Conservation (phyloP, 2,888 invertebrate species). For the Zaprionus lineosus region DNA sequence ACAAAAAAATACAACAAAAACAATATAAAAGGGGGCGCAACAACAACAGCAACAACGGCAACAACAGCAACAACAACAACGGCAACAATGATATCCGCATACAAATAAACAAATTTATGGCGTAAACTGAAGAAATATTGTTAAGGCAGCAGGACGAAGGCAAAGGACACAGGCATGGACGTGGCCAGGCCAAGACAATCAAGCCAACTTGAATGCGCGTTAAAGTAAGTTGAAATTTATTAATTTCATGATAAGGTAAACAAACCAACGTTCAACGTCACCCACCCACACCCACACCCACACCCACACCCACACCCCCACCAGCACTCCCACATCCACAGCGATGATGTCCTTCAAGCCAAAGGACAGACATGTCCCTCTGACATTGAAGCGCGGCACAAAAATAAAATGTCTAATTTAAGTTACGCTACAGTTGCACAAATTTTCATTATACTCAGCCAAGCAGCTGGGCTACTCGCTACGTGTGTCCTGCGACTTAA, state of each 20-base stretch:
- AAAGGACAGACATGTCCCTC: constrained; percentile 27
- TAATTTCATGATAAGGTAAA: constrained; percentile 77
- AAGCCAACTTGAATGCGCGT: constrained; percentile 56
- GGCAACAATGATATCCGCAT: constrained; percentile 38
- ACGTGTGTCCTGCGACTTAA: constrained; percentile 31
- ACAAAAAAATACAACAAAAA: constrained; percentile 32
- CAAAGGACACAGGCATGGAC: not conserved
- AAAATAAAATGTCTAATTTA: constrained; percentile 70
- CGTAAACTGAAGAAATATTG: constrained; percentile 75
- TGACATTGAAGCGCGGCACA: constrained; percentile 37
- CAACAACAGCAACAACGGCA: constrained; percentile 10
- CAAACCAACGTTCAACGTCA: no score
- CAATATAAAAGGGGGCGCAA: no score
- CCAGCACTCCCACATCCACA: no score
- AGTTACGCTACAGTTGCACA: constrained; percentile 61
- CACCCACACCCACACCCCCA: no score
- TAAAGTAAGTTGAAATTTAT: constrained; percentile 77
- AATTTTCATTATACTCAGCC: constrained; percentile 58
- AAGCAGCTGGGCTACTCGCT: constrained; percentile 21
- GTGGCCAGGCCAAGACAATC: constrained; percentile 52
- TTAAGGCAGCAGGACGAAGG: constrained; percentile 34
- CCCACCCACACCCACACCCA: no score
- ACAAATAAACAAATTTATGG: constrained; percentile 77
- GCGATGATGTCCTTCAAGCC: not conserved
- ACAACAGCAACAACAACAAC: constrained; percentile 23